Evolutionary conservation across 1,140 invertebrate species (phyloP).

Genomic region (Anastrepha obliqua): DNA sequence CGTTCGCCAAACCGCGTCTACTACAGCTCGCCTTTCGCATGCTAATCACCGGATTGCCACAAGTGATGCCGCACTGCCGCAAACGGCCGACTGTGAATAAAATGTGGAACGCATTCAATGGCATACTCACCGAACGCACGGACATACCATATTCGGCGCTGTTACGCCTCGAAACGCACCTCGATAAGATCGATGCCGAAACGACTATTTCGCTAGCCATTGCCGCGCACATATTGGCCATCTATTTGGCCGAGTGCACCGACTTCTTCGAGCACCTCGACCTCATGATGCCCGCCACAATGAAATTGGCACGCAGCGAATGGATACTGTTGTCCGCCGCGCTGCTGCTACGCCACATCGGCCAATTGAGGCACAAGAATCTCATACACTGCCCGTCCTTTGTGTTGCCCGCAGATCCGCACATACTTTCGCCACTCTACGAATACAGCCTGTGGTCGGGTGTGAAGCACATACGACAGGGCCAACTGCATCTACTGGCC

Average conservation of each 20-base stretch:
- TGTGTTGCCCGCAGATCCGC: constrained; percentile 65
- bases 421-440: constrained; percentile 63
- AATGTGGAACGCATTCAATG: constrained; percentile 65
- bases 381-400: constrained; percentile 65
- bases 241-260: constrained; percentile 65
- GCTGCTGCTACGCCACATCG: constrained; percentile 63
- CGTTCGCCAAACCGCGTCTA: constrained; percentile 64
- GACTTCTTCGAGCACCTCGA: constrained; percentile 66
- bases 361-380: constrained; percentile 63
- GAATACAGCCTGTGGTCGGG: constrained; percentile 65
- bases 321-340: constrained; percentile 65
- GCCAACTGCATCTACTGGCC: constrained; percentile 62
- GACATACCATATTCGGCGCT: constrained; percentile 64
- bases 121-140: constrained; percentile 61
- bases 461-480: constrained; percentile 61
- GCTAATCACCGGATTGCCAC: constrained; percentile 65
- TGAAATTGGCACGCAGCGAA: constrained; percentile 62
- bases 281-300: constrained; percentile 61
- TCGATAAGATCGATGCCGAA: constrained; percentile 59
- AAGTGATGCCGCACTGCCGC: constrained; percentile 63
- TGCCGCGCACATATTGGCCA: constrained; percentile 62
- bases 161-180: constrained; percentile 60
- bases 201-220: constrained; percentile 61
- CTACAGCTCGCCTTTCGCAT: constrained; percentile 64
- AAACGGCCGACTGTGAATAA: constrained; percentile 66